Percentiles rank a stretch among this genome's conserved stretches.
Evolutionary conservation across 1,140 invertebrate genomes (phyloP).

Genomic region (Hypothenemus hampei): DNA sequence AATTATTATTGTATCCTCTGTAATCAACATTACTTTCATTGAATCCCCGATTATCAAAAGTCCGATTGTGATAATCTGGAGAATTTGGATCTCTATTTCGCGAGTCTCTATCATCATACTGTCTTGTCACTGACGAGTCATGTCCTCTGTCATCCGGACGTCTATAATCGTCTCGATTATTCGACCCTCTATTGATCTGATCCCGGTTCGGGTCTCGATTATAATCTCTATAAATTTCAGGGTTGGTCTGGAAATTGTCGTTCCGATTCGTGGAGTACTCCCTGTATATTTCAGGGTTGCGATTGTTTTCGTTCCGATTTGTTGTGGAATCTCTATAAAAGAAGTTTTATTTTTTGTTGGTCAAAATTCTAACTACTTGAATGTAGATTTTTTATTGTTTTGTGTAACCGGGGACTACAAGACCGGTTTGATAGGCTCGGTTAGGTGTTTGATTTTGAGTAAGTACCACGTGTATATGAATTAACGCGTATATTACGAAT

Average conservation of each 20-base stretch:
- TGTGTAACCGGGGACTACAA: slow-evolving; percentile 25
- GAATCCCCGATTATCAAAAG: neutral
- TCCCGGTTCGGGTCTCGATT: slow-evolving; percentile 14
- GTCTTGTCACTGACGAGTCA: neutral
- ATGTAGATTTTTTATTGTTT: no score
- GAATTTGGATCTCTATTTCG: slow-evolving; percentile 2
- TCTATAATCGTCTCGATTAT: slow-evolving; percentile 7
- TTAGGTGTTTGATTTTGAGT: slow-evolving; percentile 17
- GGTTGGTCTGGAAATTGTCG: slow-evolving; percentile 2
- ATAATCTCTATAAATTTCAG: slow-evolving; percentile 12
- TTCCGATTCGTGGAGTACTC: slow-evolving; percentile 9
- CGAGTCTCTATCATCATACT: slow-evolving; percentile 15
- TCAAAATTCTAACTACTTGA: slow-evolving; percentile 18
- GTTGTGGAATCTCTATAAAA: slow-evolving; percentile 19
- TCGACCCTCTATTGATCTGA: slow-evolving; percentile 1
- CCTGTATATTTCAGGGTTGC: slow-evolving; percentile 17
- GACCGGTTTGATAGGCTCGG: slow-evolving; percentile 12
- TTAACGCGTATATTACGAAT: no score
- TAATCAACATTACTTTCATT: neutral
- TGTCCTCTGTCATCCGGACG: slow-evolving; percentile 9
- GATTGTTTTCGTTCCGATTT: slow-evolving; percentile 6
- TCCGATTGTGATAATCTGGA: slow-evolving; percentile 7
- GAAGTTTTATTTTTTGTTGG: slow-evolving; percentile 3
- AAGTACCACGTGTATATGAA: neutral
- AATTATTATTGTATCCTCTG: neutral